Percentiles rank a stretch among this genome's conserved stretches.
phyloP scores from a whole-genome alignment of 2,888 invertebrate species.

The Hymenopus coronatus region DNA sequence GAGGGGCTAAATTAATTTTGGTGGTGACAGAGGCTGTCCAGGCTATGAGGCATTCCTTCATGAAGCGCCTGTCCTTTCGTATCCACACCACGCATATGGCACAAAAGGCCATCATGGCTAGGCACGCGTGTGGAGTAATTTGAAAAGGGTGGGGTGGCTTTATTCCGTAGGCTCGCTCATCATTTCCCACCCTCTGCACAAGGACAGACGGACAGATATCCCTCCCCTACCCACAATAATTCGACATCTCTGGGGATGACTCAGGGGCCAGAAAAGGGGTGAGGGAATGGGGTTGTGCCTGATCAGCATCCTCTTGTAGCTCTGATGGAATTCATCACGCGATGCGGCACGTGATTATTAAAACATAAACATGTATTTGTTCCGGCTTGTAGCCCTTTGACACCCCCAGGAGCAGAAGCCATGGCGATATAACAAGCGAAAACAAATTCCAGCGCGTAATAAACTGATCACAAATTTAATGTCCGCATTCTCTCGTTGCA shows the following conservation, averaged over 20 bases:
- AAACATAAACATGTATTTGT: neutral
- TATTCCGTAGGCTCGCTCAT: constrained; percentile 22
- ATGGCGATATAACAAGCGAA: neutral
- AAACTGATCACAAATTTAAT: neutral
- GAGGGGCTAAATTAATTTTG: neutral
- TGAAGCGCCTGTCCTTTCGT: neutral
- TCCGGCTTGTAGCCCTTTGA: neutral
- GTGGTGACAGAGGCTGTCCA: neutral
- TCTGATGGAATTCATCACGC: neutral
- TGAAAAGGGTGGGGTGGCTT: constrained; percentile 28
- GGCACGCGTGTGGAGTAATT: constrained; percentile 23
- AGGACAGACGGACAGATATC: neutral
- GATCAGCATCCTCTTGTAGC: neutral
- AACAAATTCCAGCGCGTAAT: neutral
- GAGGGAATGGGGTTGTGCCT: neutral
- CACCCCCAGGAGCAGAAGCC: neutral
- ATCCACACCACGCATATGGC: neutral
- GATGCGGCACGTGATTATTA: neutral
- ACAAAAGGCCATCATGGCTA: neutral
- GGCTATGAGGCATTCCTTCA: neutral
- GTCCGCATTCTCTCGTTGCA: neutral
- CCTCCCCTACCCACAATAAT: constrained; percentile 25
- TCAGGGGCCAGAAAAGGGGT: neutral
- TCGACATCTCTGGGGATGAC: constrained; percentile 26
- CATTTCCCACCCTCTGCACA: neutral